Percentiles rank a stretch among this genome's conserved stretches.
Evolutionary conservation across 1,140 invertebrate genomes (phyloP).

Genomic region (Lasaia peninsularis): DNA sequence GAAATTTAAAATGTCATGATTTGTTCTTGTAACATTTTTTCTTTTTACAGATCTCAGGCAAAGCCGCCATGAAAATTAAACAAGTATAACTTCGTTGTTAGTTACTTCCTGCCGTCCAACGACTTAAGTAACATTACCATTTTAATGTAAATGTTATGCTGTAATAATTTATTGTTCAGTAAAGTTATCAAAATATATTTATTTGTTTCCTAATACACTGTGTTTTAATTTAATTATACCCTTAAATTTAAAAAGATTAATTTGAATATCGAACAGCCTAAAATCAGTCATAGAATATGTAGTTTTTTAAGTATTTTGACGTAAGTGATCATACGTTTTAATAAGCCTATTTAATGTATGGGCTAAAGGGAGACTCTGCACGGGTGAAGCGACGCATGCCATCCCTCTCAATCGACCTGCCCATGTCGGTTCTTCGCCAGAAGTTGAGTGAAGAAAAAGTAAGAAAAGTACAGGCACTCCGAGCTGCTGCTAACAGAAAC

Average conservation of each 20-base stretch:
- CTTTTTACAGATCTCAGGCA: slow-evolving; percentile 3
- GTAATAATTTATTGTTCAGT: not conserved
- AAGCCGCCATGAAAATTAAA: slow-evolving; percentile 5
- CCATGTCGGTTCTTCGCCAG: slow-evolving; percentile 85
- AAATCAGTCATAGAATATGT: too few relatives aligned
- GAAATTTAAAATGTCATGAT: not conserved
- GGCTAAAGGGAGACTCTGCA: slow-evolving; percentile 46
- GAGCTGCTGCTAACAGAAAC: slow-evolving; percentile 56
- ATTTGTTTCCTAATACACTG: not conserved
- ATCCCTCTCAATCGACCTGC: slow-evolving; percentile 86
- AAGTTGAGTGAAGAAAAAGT: slow-evolving; percentile 75
- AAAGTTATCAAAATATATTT: not conserved
- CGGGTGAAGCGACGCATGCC: slow-evolving; percentile 78
- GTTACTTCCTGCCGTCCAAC: slow-evolving; percentile 7
- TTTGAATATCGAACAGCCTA: too few relatives aligned
- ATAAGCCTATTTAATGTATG: slow-evolving; percentile 14
- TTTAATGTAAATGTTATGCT: slow-evolving; percentile 1
- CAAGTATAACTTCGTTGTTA: not conserved
- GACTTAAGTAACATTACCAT: not conserved
- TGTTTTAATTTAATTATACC: not conserved
- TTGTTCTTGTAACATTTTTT: not conserved
- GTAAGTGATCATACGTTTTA: not conserved
- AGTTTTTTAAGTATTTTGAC: not conserved
- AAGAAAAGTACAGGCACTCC: slow-evolving; percentile 49
- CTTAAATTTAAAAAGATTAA: not conserved